phyloP scores from a whole-genome alignment of 2,113 vertebrate genomes.

The Microcebus ravelobensis region DNA sequence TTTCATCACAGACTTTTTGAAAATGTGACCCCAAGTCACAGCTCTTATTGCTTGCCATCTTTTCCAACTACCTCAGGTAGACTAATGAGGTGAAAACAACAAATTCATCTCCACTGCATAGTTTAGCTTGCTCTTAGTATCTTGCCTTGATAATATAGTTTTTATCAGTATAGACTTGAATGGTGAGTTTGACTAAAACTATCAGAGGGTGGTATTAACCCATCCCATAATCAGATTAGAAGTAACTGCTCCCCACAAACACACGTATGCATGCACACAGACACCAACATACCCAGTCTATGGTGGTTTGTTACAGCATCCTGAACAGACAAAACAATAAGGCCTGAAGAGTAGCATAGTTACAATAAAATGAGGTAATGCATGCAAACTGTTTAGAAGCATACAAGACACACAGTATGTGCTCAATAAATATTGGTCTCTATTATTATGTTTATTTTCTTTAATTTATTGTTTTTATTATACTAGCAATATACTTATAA shows the following conservation, averaged over 20 bases:
- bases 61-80: background rate
- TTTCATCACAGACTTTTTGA: background rate
- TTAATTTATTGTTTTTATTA: constrained; percentile 5
- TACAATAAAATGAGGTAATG: background rate
- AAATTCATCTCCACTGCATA: background rate
- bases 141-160: background rate
- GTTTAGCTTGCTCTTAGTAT: background rate
- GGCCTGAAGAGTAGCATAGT: background rate
- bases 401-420: background rate
- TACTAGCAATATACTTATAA: background rate
- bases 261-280: background rate
- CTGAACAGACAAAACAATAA: background rate
- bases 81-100: constrained; percentile 4
- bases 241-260: background rate
- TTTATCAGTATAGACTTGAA: background rate
- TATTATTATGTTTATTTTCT: background rate
- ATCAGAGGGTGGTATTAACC: background rate
- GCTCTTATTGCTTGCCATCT: background rate
- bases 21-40: background rate
- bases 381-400: background rate
- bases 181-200: background rate
- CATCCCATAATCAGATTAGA: constrained; percentile 7
- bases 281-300: background rate
- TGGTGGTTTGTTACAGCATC: background rate
- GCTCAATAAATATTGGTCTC: background rate